Evolutionary conservation across 2,888 invertebrate genomes (phyloP), one percentile per base, ranked within the genome.

Genomic region (Acanthopleura granulata): DNA sequence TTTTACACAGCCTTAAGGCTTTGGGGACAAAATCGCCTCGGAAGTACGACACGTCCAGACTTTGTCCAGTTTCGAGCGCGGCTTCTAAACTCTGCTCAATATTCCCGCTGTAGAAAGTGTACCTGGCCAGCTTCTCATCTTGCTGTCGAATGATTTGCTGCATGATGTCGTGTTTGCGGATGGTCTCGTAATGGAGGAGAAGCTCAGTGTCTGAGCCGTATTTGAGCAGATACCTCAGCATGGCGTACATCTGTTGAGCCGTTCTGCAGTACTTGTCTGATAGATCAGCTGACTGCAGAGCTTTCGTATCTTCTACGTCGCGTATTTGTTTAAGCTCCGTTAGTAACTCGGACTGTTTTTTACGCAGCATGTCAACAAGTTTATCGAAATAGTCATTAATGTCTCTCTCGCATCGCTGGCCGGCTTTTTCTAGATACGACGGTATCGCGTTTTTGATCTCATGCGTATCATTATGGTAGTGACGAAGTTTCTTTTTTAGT

Each of bases 311-410:
- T 25, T 71, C 71, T 4, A 71, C 71, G 49, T 25, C 71, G 49
- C 71, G 71, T 16, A 71, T 71, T 49, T 49, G 71, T 14, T 18
- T 49, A 16, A 71, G 25, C 27, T 71, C 71, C 6, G 40, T 49
- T 25, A 71, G n/a, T 14, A 71, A 40, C 16, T 71, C 71, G 11
- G 40, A 22, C 25, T 71, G 71, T n/a, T 71, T 71, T 27, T 71
- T 71, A 49, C 71, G 71, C 40, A 71, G 25, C 71, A 71, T 49
- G n/a, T 40, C 71, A 18, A 71, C 71, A 25, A 71, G 71, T 71
- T 71, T 71, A n/a, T 71, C 71, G 25, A 71, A 71, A 71, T 71
- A 71, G 18, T 71, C 71, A 27, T 71, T 40, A 22, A 71, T 49
- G 18, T 71, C 71, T 71, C 71, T 27, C 49, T 71, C 71, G n/a